phyloP scores from a whole-genome alignment of 2,888 invertebrate genomes.

The Acanthoscelides obtectus region DNA sequence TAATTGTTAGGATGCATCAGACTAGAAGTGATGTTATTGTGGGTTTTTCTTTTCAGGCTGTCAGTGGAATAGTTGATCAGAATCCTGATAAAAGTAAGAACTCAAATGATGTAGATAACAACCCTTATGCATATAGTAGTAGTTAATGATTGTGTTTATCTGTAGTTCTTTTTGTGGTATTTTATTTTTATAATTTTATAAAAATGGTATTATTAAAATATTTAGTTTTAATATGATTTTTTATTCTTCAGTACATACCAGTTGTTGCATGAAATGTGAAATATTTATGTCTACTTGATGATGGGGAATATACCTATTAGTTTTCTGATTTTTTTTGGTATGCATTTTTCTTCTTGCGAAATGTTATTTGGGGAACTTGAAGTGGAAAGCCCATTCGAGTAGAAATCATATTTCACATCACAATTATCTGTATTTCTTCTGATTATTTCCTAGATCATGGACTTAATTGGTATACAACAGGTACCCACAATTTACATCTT shows the following conservation, averaged over 20 bases:
- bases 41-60: constrained; percentile 59
- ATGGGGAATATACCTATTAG: too few species aligned
- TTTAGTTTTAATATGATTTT: background rate
- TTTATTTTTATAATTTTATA: constrained; percentile 3
- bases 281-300: background rate
- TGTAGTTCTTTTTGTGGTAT: background rate
- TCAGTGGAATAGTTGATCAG: constrained; percentile 74
- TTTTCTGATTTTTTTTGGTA: background rate
- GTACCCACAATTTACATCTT: too few species aligned
- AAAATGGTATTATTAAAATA: background rate
- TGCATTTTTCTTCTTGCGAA: background rate
- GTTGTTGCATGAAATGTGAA: background rate
- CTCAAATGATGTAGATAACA: constrained; percentile 34
- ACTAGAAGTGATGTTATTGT: too few species aligned
- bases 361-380: too few species aligned
- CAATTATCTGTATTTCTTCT: too few species aligned
- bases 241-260: background rate
- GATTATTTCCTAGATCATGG: too few species aligned
- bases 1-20: background rate
- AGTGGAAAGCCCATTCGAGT: too few species aligned
- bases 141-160: constrained; percentile 15
- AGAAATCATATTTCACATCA: too few species aligned
- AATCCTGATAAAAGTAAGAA: constrained; percentile 73
- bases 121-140: constrained; percentile 32
- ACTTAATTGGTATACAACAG: too few species aligned